Evolutionary conservation across 2,113 vertebrate genomes (phyloP).

Genomic region (Cebidichthys violaceus): DNA sequence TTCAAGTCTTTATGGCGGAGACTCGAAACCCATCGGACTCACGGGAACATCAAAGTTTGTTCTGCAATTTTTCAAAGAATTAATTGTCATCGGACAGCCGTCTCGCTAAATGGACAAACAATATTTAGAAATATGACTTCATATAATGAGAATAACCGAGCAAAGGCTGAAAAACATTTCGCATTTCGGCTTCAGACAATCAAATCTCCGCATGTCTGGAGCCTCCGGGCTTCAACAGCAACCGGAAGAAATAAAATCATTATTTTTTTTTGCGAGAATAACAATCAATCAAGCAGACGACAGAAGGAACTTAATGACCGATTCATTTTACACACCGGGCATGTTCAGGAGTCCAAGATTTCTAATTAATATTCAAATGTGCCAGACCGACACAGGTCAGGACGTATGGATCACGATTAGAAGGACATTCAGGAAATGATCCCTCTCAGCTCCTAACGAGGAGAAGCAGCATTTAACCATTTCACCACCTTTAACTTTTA

Average conservation of each 20-base stretch:
- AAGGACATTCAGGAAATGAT: neutral
- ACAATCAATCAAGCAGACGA: slow-evolving; percentile 42
- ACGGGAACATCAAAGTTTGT: neutral
- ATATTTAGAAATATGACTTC: slow-evolving; percentile 2
- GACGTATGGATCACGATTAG: slow-evolving; percentile 36
- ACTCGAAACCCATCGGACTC: neutral
- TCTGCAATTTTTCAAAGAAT: neutral
- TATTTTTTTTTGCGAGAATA: slow-evolving; percentile 8
- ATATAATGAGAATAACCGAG: neutral
- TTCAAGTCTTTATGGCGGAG: neutral
- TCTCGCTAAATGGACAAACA: neutral
- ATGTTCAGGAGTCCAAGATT: neutral
- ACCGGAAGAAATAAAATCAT: slow-evolving; percentile 8
- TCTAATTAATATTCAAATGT: slow-evolving; percentile 48
- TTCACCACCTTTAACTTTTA: no score
- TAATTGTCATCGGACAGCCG: neutral
- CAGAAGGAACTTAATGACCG: slow-evolving; percentile 5
- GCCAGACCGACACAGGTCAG: slow-evolving; percentile 17
- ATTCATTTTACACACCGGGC: neutral
- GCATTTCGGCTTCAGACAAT: slow-evolving; percentile 36
- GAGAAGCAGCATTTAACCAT: neutral
- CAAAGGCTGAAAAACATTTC: neutral
- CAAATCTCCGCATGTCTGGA: slow-evolving; percentile 10
- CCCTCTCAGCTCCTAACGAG: neutral
- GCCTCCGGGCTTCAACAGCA: slow-evolving; percentile 2